Evolutionary conservation across 1,140 invertebrate species (phyloP), one percentile per base, ranked within the genome.

Genomic region (Drosophila ercepeae): DNA sequence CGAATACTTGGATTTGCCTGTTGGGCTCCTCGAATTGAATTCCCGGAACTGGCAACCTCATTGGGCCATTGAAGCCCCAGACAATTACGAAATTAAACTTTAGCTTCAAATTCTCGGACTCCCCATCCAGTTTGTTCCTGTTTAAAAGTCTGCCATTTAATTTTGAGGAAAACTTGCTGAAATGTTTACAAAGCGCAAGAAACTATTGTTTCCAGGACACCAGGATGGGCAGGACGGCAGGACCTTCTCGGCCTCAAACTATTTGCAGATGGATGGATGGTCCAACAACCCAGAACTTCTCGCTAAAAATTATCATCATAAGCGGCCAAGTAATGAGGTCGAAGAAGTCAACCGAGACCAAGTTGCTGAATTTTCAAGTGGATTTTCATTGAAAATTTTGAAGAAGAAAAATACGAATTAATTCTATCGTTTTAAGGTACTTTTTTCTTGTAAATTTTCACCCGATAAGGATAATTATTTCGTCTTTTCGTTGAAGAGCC

Each of bases 301-400:
- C 11, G 2, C 27, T 68, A 59, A 69, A 72, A 86, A 84, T 86
- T 81, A 76, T 79, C 76, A 84, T 84, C 76, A 86, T 73, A 84
- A 84, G 65, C 76, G 67, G 1, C 49, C 29, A 53, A 48, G 58
- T 84, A 84, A 86, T 86, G 79, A 86, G 81, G 61, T 34, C 14
- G 14, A 4, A 25, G 27, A 11, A 25, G 46, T 29, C 18, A 34
- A 39, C 36, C 53, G 3, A 58, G 3, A 58, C 7, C 53, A 29
- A 46, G 63, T 46, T n/a, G n/a, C n/a, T n/a, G n/a, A n/a, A n/a
- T n/a, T n/a, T n/a, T n/a, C 70, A 34, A 67, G 63, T 67, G 63
- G 36, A 53, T 51, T 53, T 34, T 1, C 27, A 34, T 34, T 44
- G 14, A 0, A 9, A 32, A 11, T 32, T 32, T 32, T 9, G n/a